phyloP scores from a whole-genome alignment of 2,888 invertebrate genomes.

The Sarcophaga caerulescens region DNA sequence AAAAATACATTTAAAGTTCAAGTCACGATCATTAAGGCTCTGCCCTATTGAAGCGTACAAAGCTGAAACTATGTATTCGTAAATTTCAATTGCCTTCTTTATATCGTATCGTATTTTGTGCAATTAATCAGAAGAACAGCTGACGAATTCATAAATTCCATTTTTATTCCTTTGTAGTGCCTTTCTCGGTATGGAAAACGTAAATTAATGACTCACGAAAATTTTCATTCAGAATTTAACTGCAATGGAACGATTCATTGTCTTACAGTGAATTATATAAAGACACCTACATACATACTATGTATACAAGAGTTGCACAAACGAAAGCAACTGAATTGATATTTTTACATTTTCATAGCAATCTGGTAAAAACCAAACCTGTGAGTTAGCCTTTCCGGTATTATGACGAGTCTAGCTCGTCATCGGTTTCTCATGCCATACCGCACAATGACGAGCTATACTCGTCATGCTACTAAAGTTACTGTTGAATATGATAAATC shows the following conservation, averaged over 20 bases:
- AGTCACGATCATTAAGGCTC: conserved; percentile 28
- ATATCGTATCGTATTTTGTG: conserved; percentile 13
- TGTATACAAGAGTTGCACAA: no score
- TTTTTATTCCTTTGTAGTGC: neutral
- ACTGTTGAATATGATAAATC: no score
- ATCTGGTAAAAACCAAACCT: no score
- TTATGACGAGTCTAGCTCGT: no score
- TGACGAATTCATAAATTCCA: conserved; percentile 15
- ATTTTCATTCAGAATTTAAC: neutral
- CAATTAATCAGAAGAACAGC: conserved; percentile 6
- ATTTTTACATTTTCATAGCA: no score
- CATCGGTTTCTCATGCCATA: no score
- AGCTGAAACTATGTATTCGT: neutral
- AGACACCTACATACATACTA: no score
- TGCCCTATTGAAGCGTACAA: conserved; percentile 8
- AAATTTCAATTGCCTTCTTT: conserved; percentile 29
- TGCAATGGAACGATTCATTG: neutral
- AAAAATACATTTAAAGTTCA: conserved; percentile 46
- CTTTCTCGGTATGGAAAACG: neutral
- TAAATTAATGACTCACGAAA: conserved; percentile 28
- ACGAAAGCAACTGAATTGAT: no score
- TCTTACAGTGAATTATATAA: no score
- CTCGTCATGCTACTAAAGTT: no score
- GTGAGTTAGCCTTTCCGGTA: no score
- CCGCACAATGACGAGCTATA: no score